Conservation (phyloP, 1,140 invertebrate genomes). For the Gerris buenoi region DNA sequence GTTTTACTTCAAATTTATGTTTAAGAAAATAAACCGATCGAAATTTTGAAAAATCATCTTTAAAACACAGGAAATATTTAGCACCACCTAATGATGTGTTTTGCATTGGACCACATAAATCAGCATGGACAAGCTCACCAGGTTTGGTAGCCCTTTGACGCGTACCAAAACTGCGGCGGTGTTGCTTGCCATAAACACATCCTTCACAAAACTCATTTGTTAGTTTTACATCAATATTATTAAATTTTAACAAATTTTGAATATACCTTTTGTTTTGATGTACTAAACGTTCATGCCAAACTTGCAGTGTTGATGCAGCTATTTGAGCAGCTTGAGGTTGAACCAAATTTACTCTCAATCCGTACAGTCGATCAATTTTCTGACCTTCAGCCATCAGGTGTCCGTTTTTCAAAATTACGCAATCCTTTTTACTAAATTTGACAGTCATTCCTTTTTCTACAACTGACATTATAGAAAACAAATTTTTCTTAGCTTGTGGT, state of each 20-base stretch:
- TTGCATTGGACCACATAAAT: no score
- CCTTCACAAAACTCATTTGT: neutral
- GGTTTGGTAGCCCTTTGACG: no score
- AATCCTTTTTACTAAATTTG: neutral
- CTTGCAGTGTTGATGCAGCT: neutral
- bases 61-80: no score
- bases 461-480: neutral
- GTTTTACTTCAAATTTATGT: no score
- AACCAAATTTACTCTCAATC: neutral
- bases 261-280: neutral
- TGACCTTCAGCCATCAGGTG: neutral
- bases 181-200: neutral
- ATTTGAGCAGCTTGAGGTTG: neutral
- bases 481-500: neutral
- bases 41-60: no score
- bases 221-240: neutral
- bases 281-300: neutral
- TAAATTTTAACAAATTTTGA: neutral
- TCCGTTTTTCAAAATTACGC: neutral
- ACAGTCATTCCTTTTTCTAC: slow-evolving; percentile 2
- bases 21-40: no score
- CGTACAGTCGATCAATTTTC: neutral
- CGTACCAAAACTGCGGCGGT: no score
- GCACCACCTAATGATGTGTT: no score
- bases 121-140: no score